Evolutionary conservation across 1,140 invertebrate genomes (phyloP), one percentile per base, ranked within the genome.

Genomic region (Drosophila cardini): DNA sequence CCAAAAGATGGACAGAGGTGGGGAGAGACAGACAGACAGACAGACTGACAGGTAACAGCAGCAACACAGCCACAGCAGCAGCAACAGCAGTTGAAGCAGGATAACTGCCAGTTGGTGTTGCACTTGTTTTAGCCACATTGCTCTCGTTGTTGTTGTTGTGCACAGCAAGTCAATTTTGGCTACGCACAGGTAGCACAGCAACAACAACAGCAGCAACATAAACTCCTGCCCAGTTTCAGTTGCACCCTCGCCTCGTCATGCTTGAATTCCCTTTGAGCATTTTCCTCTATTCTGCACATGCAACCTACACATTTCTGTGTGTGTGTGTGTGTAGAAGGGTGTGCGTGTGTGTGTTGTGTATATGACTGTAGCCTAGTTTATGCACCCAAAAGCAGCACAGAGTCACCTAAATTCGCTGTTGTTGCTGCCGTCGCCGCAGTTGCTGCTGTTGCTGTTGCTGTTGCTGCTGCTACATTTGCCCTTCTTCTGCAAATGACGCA

Each of bases 401-500:
- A 67, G 65, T 87, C 84, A 87, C 83, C 78, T 87, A 87, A 45
- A 87, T 87, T 82, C 53, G 60, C 26, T 40, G 60, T 48, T 50
- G 48, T 9, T 56, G 50, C 9, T 55, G 38, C n/a, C 36, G 60
- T 48, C 46, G 48, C 5, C 50, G 50, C 8, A 48, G 36, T 10
- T 53, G 74, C 42, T 43, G 50, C 9, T 40, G 48, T 15, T 53
- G 56, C 9, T 40, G 48, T 15, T 53, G 56, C 7, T 32, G 18
- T 15, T 34, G 57, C 15, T 72, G 62, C 81, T 72, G 60, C 78
- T 62, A 53, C 70, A 77, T 80, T 57, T 68, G 61, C 72, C 76
- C 74, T 53, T 64, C 40, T 48, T 64, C 46, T 48, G 64, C 65
- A 83, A 89, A 83, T 87, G 83, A 89, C 80, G 83, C 83, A 87